Evolutionary conservation across 2,888 invertebrate species (phyloP).

Genomic region (Drosophila rubida): DNA sequence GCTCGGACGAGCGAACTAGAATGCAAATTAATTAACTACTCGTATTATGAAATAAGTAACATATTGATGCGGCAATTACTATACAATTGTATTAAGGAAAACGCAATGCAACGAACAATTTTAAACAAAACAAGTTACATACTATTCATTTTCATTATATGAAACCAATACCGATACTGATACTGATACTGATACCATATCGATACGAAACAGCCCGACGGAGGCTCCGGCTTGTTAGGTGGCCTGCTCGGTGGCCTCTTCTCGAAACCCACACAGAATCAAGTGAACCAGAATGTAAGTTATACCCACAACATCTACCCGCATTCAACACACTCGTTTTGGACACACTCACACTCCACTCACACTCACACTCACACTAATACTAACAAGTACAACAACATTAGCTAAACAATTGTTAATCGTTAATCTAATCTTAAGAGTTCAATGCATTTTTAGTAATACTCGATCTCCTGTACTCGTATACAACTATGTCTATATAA

Average conservation of each 20-base stretch:
- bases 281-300: constrained; percentile 84
- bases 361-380: constrained; percentile 31
- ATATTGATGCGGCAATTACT: constrained; percentile 40
- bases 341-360: constrained; percentile 40
- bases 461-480: constrained; percentile 16
- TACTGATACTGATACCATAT: constrained; percentile 47
- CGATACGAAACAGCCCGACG: constrained; percentile 80
- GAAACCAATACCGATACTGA: constrained; percentile 65
- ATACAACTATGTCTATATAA: constrained; percentile 6
- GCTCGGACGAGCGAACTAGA: constrained; percentile 35
- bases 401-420: constrained; percentile 52
- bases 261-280: constrained; percentile 84
- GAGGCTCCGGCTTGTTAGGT: constrained; percentile 84
- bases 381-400: constrained; percentile 44
- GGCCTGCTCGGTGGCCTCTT: constrained; percentile 85
- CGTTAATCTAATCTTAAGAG: constrained; percentile 45
- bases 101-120: constrained; percentile 75
- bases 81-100: constrained; percentile 65
- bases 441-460: constrained; percentile 57
- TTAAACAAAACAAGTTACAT: constrained; percentile 79
- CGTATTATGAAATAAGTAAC: constrained; percentile 36
- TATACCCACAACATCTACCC: constrained; percentile 75
- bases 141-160: constrained; percentile 78
- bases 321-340: constrained; percentile 48
- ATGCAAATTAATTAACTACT: constrained; percentile 22